phyloP scores from a whole-genome alignment of 92 coral and sea anemone genomes.

The Nematostella vectensis region DNA sequence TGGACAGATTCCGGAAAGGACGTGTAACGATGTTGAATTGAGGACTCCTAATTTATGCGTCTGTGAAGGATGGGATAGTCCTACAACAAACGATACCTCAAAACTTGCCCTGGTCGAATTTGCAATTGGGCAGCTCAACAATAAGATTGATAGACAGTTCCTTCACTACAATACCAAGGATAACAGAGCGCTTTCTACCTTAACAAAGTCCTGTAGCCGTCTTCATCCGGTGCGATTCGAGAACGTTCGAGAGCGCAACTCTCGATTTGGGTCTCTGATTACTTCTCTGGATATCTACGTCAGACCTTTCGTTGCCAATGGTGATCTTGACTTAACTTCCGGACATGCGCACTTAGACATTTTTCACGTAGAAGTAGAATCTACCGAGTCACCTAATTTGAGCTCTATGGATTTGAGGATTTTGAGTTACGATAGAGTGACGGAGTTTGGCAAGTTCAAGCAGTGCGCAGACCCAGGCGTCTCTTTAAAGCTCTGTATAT shows the following conservation, averaged over 20 bases:
- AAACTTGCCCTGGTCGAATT: conserved; percentile 74
- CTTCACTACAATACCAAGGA: neutral
- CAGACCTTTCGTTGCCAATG: neutral
- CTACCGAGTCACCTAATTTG: conserved; percentile 31
- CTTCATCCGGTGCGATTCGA: conserved; percentile 50
- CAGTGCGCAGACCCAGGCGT: conserved; percentile 72
- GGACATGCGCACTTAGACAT: conserved; percentile 54
- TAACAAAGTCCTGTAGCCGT: conserved; percentile 42
- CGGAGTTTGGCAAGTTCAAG: conserved; percentile 54
- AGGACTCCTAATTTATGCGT: conserved; percentile 69
- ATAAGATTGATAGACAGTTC: conserved; percentile 37
- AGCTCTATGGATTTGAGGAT: conserved; percentile 51
- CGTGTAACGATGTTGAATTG: conserved; percentile 63
- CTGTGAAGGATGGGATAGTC: conserved; percentile 86
- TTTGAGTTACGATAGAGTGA: conserved; percentile 55
- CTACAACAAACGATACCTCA: conserved; percentile 52
- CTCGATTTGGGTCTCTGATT: conserved; percentile 26
- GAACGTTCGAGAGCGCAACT: conserved; percentile 67
- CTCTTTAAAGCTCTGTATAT: conserved; percentile 54
- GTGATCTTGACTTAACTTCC: neutral
- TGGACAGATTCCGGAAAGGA: conserved; percentile 41
- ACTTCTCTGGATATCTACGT: conserved; percentile 47
- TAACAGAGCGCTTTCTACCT: neutral
- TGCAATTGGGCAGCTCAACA: conserved; percentile 77
- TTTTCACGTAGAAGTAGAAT: conserved; percentile 43